These are phyloP conservation scores for Rhopalosiphum padi DNA, from an alignment of 1,140 invertebrate genomes.

Conservation along the genomic window DNA sequence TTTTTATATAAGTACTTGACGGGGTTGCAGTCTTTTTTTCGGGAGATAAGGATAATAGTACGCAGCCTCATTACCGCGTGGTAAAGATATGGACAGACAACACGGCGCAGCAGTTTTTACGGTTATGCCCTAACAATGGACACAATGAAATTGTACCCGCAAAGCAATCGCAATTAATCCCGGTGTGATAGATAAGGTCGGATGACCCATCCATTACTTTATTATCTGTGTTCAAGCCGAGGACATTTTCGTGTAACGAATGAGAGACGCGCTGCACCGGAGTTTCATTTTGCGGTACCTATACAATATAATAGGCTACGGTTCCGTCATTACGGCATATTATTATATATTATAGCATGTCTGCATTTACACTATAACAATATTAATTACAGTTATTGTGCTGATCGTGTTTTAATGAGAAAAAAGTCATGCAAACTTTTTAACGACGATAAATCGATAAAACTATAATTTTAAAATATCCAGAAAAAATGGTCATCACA, in stretches of 20 bases:
- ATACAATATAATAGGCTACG: not conserved
- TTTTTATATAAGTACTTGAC: not conserved
- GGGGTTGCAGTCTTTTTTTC: not conserved
- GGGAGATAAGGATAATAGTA: not conserved
- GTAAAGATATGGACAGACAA: not conserved
- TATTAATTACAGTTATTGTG: no score
- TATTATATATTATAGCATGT: no score
- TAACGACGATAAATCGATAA: no score
- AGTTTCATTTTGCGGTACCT: not conserved
- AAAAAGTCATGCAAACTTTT: no score
- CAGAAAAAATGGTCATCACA: no score
- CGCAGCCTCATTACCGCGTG: not conserved
- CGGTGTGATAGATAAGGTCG: not conserved
- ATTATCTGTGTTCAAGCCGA: not conserved
- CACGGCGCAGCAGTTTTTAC: not conserved
- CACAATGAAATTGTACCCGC: not conserved
- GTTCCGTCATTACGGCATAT: not conserved
- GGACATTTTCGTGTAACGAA: not conserved
- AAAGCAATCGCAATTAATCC: constrained; percentile 16
- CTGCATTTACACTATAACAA: no score
- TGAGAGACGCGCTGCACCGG: not conserved
- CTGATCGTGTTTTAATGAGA: no score
- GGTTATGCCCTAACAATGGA: not conserved
- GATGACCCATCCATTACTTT: constrained; percentile 6
- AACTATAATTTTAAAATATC: no score